Base-by-base conservation (phyloP, 64 coral and sea anemone genomes). In the Actinia tenebrosa region DNA sequence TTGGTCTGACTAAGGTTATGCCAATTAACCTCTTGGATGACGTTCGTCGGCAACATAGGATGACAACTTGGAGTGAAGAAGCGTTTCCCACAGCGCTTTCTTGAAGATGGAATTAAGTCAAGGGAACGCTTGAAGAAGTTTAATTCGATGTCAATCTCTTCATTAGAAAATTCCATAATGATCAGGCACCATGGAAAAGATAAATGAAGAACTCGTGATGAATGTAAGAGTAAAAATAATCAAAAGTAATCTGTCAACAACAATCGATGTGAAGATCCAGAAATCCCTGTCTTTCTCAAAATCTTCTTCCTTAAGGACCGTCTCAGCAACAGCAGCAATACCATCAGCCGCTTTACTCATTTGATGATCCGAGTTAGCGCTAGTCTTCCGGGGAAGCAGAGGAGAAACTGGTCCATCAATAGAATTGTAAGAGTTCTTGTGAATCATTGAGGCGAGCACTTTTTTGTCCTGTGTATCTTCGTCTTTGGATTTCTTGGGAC, bases 211-310 rank as follows among this genome's bases (percentile, higher is more conserved):
- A n/a, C 91, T 92, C 14, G 87, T 71, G 15, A 93, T 72, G 54
- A 97, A 97, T 25, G 88, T 85, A 20, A 93, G 56, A 20, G 84
- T 91, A 59, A 98, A 98, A 78, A 91, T n/a, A 82, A 98, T 64
- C 30, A 98, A 61, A 42, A 98, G 87, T 19, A 98, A 44, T 19
- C 95, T 89, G 17, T 98, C 95, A 13, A 91, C 88, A 9, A 98
- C 77, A 25, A 84, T 86, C 6, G 95, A 98, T 22, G 92, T 93
- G 77, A 98, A 98, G 68, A 98, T 98, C 95, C 95, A 98, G 50
- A 98, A 98, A 3, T 91, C 63, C 50, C 92, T 87, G n/a, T 88
- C 90, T 5, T 79, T 86, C 14, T 91, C 81, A 3, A 42, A 27
- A 19, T 91, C 82, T 16, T 89, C 86, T 3, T 89, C 62, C 14